Percentiles rank a stretch among this genome's conserved stretches.
phyloP scores from a whole-genome alignment of 1,140 invertebrate genomes.

The Drosophila yakuba region DNA sequence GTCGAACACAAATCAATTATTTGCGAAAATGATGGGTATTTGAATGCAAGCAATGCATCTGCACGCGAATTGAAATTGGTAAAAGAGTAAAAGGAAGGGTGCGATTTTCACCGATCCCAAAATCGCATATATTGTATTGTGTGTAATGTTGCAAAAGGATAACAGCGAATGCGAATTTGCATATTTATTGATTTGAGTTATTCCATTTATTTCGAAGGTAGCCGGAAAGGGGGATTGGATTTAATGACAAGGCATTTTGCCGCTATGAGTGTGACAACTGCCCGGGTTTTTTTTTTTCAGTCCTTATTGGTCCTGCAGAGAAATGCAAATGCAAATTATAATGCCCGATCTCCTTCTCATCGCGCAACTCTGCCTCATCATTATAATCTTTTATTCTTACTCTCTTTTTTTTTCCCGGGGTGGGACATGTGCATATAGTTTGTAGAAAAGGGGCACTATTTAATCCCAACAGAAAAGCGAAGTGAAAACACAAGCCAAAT shows the following conservation, averaged over 20 bases:
- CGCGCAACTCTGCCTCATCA: constrained; percentile 39
- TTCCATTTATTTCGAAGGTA: neutral
- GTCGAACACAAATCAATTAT: constrained; percentile 70
- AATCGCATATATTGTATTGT: constrained; percentile 39
- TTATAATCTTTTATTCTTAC: constrained; percentile 71
- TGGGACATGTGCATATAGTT: constrained; percentile 37
- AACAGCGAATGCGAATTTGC: constrained; percentile 66
- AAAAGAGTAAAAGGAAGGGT: neutral
- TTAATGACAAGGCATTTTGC: constrained; percentile 64
- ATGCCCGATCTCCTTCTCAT: constrained; percentile 59
- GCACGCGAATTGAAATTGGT: neutral
- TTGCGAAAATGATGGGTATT: constrained; percentile 71
- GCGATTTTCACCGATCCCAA: constrained; percentile 20
- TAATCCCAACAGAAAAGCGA: constrained; percentile 49
- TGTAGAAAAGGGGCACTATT: constrained; percentile 10
- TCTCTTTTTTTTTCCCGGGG: constrained; percentile 50
- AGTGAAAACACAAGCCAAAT: constrained; percentile 48
- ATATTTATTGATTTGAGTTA: constrained; percentile 76
- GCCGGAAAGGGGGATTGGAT: neutral
- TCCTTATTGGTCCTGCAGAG: constrained; percentile 13
- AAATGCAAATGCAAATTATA: constrained; percentile 73
- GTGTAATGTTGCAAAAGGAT: constrained; percentile 76
- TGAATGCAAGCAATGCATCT: constrained; percentile 47
- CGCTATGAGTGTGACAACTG: constrained; percentile 39
- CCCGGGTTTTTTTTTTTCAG: constrained; percentile 5